phyloP scores from a whole-genome alignment of 2,888 invertebrate species.

The Drosophila demipolita region DNA sequence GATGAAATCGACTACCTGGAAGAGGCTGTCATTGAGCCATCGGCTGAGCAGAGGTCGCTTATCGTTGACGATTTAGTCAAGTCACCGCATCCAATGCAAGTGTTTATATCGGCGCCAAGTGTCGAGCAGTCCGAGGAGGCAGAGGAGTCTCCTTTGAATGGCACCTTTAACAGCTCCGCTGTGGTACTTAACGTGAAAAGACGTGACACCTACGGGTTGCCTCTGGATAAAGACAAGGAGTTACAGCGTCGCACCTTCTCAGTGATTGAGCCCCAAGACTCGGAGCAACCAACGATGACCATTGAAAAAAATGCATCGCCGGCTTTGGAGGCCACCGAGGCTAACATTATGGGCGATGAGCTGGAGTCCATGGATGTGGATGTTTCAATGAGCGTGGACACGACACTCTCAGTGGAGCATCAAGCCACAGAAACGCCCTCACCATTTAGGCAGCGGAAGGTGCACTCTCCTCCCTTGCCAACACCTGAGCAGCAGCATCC shows the following conservation, averaged over 20 bases:
- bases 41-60: conserved; percentile 23
- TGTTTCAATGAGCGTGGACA: conserved; percentile 37
- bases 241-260: conserved; percentile 41
- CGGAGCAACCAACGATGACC: conserved; percentile 53
- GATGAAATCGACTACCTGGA: conserved; percentile 67
- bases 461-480: conserved; percentile 43
- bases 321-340: conserved; percentile 54
- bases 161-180: conserved; percentile 38
- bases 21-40: conserved; percentile 58
- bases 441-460: conserved; percentile 25
- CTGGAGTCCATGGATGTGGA: conserved; percentile 82
- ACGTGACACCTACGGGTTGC: conserved; percentile 32
- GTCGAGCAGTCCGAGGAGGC: conserved; percentile 30
- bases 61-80: conserved; percentile 42
- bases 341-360: conserved; percentile 27
- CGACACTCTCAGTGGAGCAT: not conserved
- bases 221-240: not conserved
- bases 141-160: conserved; percentile 38
- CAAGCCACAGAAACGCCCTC: conserved; percentile 7
- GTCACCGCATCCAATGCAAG: conserved; percentile 34
- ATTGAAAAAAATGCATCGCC: conserved; percentile 37
- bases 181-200: not conserved
- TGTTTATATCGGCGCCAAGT: conserved; percentile 48
- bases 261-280: not conserved
- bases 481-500: conserved; percentile 24